A percentile compares a stretch with the other conserved stretches of the same genome.
These are phyloP conservation scores for Schizopygopsis malacanthus DNA, from an alignment of 2,797 vertebrate genomes.

Conservation along the genomic window DNA sequence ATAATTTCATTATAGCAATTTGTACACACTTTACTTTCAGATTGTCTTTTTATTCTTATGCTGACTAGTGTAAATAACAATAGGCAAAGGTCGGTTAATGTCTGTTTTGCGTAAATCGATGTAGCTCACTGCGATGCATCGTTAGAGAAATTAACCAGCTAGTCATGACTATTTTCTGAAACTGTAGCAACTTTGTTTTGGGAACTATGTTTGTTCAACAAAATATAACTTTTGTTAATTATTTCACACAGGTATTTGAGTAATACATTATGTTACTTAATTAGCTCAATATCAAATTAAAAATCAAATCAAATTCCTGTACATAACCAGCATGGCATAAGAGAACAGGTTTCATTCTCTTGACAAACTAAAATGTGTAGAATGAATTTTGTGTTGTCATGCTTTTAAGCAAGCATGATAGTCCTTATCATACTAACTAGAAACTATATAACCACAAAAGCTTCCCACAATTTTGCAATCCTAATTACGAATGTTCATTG, in stretches of 20 bases:
- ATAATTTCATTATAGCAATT: background rate
- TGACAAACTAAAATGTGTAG: background rate
- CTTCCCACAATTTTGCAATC: background rate
- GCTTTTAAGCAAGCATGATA: background rate
- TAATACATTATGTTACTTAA: background rate
- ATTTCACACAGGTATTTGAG: background rate
- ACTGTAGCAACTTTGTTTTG: background rate
- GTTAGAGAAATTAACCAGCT: background rate
- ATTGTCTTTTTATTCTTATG: conserved; percentile 15
- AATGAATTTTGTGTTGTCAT: background rate
- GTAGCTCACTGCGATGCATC: background rate
- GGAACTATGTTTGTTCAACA: background rate
- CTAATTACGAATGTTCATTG: background rate
- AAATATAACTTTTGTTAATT: background rate
- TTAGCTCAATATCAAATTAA: background rate
- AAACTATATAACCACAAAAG: background rate
- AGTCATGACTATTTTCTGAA: background rate
- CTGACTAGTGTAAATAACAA: background rate
- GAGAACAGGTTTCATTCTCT: background rate
- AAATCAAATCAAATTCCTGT: background rate
- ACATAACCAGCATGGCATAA: background rate
- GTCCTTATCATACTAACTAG: background rate
- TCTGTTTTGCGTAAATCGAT: background rate
- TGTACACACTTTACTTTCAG: background rate
- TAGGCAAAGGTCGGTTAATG: background rate